Percentiles rank a stretch among this genome's conserved stretches.
Conservation (phyloP, 2,797 vertebrate genomes). For the Melanogrammus aeglefinus region DNA sequence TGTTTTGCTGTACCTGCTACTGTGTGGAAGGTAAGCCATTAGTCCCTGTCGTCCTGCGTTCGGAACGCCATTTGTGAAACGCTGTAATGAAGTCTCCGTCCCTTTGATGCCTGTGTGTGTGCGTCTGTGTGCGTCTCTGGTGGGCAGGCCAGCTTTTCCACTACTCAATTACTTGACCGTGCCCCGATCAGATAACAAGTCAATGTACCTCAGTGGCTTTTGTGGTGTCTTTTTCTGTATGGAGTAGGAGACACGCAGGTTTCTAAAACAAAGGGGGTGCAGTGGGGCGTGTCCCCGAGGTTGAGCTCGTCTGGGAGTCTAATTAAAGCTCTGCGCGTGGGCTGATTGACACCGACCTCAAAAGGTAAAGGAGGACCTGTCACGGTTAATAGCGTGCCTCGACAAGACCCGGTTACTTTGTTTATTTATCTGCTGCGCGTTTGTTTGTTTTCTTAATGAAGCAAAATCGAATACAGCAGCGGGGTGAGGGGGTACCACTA, state of each 20-base stretch:
- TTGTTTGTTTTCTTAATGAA: constrained; percentile 4
- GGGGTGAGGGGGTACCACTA: no score
- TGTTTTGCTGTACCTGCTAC: constrained; percentile 70
- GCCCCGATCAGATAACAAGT: not conserved
- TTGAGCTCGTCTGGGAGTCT: constrained; percentile 19
- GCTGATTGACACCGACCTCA: constrained; percentile 33
- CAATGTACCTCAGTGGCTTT: not conserved
- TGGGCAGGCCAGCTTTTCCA: not conserved
- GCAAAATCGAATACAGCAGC: constrained; percentile 3
- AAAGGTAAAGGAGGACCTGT: constrained; percentile 12
- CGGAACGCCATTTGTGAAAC: constrained; percentile 60
- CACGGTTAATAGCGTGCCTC: constrained; percentile 44
- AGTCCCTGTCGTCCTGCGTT: constrained; percentile 65
- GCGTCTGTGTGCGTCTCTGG: not conserved
- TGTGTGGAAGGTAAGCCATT: constrained; percentile 63
- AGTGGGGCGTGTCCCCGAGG: constrained; percentile 13
- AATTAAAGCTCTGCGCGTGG: constrained; percentile 40
- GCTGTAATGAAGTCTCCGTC: constrained; percentile 54
- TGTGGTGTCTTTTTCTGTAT: not conserved
- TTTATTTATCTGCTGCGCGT: constrained; percentile 1
- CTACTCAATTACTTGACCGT: not conserved
- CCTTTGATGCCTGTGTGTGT: not conserved
- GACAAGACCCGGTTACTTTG: constrained; percentile 17
- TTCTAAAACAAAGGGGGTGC: constrained; percentile 3
- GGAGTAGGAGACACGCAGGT: not conserved